Conservation (phyloP, 2,888 invertebrate species). For the Aphrophora alni region DNA sequence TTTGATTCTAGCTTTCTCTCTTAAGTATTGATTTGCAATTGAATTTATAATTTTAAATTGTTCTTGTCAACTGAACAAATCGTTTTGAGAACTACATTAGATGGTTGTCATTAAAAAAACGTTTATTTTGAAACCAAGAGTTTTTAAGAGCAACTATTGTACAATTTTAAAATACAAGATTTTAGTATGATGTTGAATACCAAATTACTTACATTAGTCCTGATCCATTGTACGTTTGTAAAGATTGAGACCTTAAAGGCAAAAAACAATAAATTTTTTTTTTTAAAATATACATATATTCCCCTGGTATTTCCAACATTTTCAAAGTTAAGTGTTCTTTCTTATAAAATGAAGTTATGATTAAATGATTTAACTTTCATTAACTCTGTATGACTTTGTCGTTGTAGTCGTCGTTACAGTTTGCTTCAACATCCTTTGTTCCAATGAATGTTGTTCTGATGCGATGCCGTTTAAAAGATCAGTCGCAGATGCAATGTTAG, state of each 20-base stretch:
- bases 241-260: neutral
- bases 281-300: neutral
- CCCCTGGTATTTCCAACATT: neutral
- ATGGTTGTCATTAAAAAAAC: too few species aligned
- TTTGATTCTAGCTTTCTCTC: too few species aligned
- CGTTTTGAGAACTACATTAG: too few species aligned
- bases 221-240: neutral
- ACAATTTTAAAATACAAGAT: neutral
- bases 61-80: too few species aligned
- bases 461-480: conserved; percentile 12
- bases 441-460: conserved; percentile 23
- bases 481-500: neutral
- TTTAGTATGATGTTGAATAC: neutral
- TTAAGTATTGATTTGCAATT: too few species aligned
- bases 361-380: conserved; percentile 13
- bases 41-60: too few species aligned
- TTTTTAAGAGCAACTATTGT: too few species aligned
- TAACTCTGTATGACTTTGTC: conserved; percentile 33
- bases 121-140: too few species aligned
- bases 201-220: neutral
- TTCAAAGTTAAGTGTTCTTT: neutral
- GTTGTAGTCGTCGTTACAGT: conserved; percentile 34
- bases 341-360: neutral
- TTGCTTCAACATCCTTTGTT: conserved; percentile 38
- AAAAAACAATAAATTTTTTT: too few species aligned